Percentiles rank a stretch among this genome's conserved stretches.
phyloP scores from a whole-genome alignment of 1,140 invertebrate genomes.

The Odontomachus brunneus region DNA sequence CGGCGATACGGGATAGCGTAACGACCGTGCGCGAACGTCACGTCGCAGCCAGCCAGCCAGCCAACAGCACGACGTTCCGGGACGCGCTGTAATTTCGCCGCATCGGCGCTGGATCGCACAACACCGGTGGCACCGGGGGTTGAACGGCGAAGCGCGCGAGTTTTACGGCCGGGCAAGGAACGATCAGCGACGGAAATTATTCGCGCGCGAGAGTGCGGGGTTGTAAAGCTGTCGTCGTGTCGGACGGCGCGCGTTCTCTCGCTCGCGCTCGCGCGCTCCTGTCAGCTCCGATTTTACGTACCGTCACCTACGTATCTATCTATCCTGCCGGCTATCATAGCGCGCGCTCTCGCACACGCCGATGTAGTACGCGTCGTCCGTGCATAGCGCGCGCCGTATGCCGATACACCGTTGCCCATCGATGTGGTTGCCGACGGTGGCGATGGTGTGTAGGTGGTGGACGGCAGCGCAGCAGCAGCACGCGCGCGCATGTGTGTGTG shows the following conservation, averaged over 20 bases:
- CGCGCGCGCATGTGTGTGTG: not conserved
- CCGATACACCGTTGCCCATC: too few relatives aligned
- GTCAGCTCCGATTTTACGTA: conserved; percentile 68
- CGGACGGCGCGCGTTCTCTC: too few relatives aligned
- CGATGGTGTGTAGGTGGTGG: too few relatives aligned
- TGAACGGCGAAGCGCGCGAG: not conserved
- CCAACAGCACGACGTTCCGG: not conserved
- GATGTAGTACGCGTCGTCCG: too few relatives aligned
- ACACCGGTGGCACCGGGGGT: not conserved
- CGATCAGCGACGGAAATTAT: conserved; percentile 68
- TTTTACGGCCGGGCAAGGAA: conserved; percentile 55
- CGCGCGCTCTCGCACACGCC: not conserved
- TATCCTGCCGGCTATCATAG: not conserved
- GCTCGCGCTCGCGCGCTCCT: conserved; percentile 25
- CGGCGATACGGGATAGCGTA: not conserved
- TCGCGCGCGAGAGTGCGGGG: conserved; percentile 57
- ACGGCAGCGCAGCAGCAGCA: too few relatives aligned
- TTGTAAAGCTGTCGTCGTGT: conserved; percentile 61
- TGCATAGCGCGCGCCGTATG: too few relatives aligned
- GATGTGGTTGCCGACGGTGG: too few relatives aligned
- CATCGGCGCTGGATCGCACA: conserved; percentile 2
- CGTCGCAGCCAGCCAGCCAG: not conserved
- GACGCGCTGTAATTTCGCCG: conserved; percentile 8
- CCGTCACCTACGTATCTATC: conserved; percentile 36
- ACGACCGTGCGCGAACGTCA: conserved; percentile 11